Evolutionary conservation across 2,797 vertebrate species (phyloP).

Genomic region (Taenioides sp.): DNA sequence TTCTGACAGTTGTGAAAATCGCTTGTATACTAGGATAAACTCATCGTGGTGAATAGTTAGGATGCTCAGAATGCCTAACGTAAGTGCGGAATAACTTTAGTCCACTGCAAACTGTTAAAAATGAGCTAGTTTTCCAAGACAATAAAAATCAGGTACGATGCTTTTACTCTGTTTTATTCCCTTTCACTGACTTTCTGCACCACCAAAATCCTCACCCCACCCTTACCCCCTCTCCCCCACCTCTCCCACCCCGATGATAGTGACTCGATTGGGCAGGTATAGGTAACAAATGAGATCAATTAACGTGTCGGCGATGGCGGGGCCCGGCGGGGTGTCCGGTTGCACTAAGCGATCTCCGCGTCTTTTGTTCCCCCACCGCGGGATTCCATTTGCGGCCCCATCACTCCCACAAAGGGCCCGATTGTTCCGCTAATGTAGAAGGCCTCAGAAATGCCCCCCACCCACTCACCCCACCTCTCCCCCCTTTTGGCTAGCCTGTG

Average conservation of each 20-base stretch:
- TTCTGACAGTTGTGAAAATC: too few species aligned
- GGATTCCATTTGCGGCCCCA: slow-evolving; percentile 83
- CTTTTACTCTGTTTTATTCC: background rate
- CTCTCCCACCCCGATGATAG: slow-evolving; percentile 73
- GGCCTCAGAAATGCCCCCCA: slow-evolving; percentile 79
- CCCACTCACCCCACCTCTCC: slow-evolving; percentile 73
- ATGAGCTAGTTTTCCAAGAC: too few species aligned
- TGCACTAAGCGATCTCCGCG: slow-evolving; percentile 88
- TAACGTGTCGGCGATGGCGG: slow-evolving; percentile 89
- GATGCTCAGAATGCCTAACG: too few species aligned
- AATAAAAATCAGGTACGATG: too few species aligned
- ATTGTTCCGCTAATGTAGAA: slow-evolving; percentile 87
- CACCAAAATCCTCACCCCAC: slow-evolving; percentile 4
- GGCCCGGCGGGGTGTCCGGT: slow-evolving; percentile 87
- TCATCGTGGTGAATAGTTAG: too few species aligned
- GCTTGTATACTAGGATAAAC: too few species aligned
- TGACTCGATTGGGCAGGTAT: slow-evolving; percentile 88
- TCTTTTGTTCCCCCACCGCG: slow-evolving; percentile 85
- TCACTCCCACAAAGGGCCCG: slow-evolving; percentile 83
- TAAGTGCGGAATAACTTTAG: too few species aligned
- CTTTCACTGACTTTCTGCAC: slow-evolving; percentile 4
- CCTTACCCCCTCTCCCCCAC: slow-evolving; percentile 6
- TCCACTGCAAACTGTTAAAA: too few species aligned
- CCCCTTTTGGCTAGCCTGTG: slow-evolving; percentile 64
- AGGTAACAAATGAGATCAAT: slow-evolving; percentile 98